A percentile compares a stretch with the other conserved stretches of the same genome.
These are phyloP conservation scores for Dryobotodes eremita DNA, from an alignment of 2,888 invertebrate genomes.

Conservation along the genomic window DNA sequence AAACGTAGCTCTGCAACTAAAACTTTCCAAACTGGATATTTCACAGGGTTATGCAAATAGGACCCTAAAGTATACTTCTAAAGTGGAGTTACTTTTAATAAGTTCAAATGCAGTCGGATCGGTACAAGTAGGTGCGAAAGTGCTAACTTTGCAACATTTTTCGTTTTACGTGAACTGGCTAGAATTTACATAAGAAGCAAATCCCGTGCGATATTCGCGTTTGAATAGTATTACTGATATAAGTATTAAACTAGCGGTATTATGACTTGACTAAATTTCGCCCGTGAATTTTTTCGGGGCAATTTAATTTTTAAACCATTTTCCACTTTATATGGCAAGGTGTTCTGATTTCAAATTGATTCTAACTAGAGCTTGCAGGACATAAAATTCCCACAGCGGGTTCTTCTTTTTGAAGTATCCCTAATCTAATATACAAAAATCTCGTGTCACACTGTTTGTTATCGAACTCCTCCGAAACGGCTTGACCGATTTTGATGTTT, in stretches of 20 bases:
- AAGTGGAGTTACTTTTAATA: constrained; percentile 73
- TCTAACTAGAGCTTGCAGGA: neutral
- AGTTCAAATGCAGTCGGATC: constrained; percentile 68
- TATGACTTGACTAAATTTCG: constrained; percentile 29
- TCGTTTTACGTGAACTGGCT: constrained; percentile 69
- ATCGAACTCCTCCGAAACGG: no score
- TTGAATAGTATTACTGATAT: constrained; percentile 46
- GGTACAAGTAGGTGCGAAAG: constrained; percentile 70
- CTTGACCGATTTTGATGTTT: no score
- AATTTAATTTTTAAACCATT: constrained; percentile 41
- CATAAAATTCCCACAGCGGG: neutral
- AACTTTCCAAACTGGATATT: constrained; percentile 64
- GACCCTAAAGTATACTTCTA: constrained; percentile 69
- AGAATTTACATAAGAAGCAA: constrained; percentile 74
- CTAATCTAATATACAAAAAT: no score
- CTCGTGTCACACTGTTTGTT: no score
- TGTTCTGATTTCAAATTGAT: constrained; percentile 19
- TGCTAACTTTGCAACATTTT: constrained; percentile 75
- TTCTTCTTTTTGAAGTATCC: neutral
- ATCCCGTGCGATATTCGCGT: constrained; percentile 72
- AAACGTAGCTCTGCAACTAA: constrained; percentile 44
- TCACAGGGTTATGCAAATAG: constrained; percentile 67
- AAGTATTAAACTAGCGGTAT: constrained; percentile 52
- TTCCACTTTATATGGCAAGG: constrained; percentile 7
- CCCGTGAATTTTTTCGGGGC: neutral